Base-by-base conservation (phyloP, 2,888 invertebrate genomes). In the Catocala sponsa region DNA sequence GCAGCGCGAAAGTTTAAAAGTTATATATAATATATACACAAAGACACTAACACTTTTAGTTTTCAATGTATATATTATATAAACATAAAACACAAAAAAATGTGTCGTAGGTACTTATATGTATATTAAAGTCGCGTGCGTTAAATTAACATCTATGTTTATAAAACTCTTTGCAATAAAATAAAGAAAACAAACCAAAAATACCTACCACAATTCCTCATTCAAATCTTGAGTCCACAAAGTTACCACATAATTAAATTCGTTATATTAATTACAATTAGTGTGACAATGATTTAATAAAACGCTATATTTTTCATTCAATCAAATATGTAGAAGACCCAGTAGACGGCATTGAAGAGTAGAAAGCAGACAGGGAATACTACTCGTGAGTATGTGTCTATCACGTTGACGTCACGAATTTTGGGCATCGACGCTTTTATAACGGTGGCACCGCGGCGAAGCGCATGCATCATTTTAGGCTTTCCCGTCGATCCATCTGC, bases 371-470 rank as follows among this genome's bases (percentile, higher is more conserved):
- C 97, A 0, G 99, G 99, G 90, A 99, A 99, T 70, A 99, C 96
- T 82, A 99, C 97, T 78, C 99, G 96, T 42, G 99, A 99, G 90
- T 99, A 99, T 83, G 99, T 99, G 94, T 99, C 99, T 84, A 99
- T 99, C 76, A 99, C 97, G 90, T 99, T 99, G 66, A 99, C 99
- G 91, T 99, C 99, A 81, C 98, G 97, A 76, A 99, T 98, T 92
- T 97, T 98, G n/a, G 98, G 98, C 96, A 98, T 97, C 41, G 98
- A 97, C n/a, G 97, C 96, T 84, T 97, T 97, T 78, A 98, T 91
- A 41, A 97, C 98, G n/a, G 97, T 96, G 2, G 98, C 98, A 51
- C 98, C 97, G 78, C 96, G 96, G 54, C 97, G 96, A 12, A 98
- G 94, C 11, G 98, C 98, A 86, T 98, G 97, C 68, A 98, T 94